Base-by-base conservation (phyloP, 2,888 invertebrate species). In the Ceramica pisi region DNA sequence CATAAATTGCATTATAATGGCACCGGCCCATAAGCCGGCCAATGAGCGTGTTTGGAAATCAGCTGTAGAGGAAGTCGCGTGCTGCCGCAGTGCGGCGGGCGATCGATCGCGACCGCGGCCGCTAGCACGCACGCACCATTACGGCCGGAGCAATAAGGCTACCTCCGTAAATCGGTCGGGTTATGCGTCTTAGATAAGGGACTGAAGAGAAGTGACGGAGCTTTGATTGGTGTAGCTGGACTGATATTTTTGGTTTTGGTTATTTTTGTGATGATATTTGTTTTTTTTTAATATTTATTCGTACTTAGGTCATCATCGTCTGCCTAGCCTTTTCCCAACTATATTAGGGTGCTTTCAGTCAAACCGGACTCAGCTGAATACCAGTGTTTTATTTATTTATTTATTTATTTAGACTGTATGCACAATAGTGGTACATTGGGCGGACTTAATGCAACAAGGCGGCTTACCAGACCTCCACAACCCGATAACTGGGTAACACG, bases 71-170 rank as follows among this genome's bases (percentile, higher is more conserved):
- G 82, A 85, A 85, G 86, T 89, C 87, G 88, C 90, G 90, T 89
- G 90, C 76, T 90, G 86, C 88, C 92, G 92, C 92, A 92, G 76
- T 92, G 92, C 92, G 92, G 87, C 90, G 87, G 73, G 64, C 85
- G 92, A 92, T 92, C 92, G 88, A 93, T 93, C 78, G 46, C 86
- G 87, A 80, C 91, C 89, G 87, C 88, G 87, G 83, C 71, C 83
- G 86, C 88, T 88, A 81, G 88, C 91, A 92, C 93, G 92, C 92
- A 91, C 88, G 78, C 80, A 71, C 79, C 81, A 78, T 78, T 82
- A 86, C 69, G 62, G 63, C 44, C 60, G 55, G 66, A 81, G 63
- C 72, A 68, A 71, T 70, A 81, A 57, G 75, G 71, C 78, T 69
- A 80, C 77, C 89, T 86, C 69, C 81, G 73, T 74, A 79, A 90